A percentile compares a stretch with the other conserved stretches of the same genome.
These are phyloP conservation scores for Alviniconcha marisindica DNA, from an alignment of 1,140 invertebrate species.

Conservation along the genomic window DNA sequence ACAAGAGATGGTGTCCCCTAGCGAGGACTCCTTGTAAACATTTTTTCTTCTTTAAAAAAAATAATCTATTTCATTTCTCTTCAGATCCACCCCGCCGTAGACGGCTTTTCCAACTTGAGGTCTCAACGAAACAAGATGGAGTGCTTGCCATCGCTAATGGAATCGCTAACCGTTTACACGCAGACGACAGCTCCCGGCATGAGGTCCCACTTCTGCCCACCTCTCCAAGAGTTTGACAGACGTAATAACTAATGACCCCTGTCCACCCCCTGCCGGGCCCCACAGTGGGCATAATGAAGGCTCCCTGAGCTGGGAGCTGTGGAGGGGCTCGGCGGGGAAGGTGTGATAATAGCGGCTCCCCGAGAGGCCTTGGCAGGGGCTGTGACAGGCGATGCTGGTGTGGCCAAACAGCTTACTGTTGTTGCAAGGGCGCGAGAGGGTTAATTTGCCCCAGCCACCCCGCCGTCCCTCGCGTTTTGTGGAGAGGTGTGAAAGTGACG, in stretches of 20 bases:
- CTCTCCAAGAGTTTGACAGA: slow-evolving; percentile 11
- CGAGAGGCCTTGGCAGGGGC: slow-evolving; percentile 23
- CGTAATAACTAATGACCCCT: slow-evolving; percentile 36
- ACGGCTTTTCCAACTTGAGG: too few relatives aligned
- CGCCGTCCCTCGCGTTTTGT: not conserved
- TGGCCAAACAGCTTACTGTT: slow-evolving; percentile 29
- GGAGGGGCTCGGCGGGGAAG: slow-evolving; percentile 3
- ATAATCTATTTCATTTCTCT: too few relatives aligned
- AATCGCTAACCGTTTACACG: slow-evolving; percentile 24
- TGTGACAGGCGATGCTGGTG: slow-evolving; percentile 12
- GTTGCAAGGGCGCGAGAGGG: slow-evolving; percentile 4
- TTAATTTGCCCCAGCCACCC: slow-evolving; percentile 18
- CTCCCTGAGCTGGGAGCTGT: not conserved
- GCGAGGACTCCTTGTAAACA: too few relatives aligned
- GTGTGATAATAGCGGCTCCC: slow-evolving; percentile 31
- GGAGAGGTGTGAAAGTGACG: too few relatives aligned
- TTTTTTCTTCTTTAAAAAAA: too few relatives aligned
- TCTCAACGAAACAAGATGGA: not conserved
- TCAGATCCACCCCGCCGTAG: too few relatives aligned
- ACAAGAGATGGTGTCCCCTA: too few relatives aligned
- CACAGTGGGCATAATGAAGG: not conserved
- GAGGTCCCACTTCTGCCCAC: not conserved
- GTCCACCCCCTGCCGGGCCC: slow-evolving; percentile 19
- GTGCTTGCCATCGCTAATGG: slow-evolving; percentile 14
- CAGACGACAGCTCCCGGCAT: not conserved